These are phyloP conservation scores for Uromys caudimaculatus DNA, from an alignment of 2,797 vertebrate genomes.

Conservation along the genomic window DNA sequence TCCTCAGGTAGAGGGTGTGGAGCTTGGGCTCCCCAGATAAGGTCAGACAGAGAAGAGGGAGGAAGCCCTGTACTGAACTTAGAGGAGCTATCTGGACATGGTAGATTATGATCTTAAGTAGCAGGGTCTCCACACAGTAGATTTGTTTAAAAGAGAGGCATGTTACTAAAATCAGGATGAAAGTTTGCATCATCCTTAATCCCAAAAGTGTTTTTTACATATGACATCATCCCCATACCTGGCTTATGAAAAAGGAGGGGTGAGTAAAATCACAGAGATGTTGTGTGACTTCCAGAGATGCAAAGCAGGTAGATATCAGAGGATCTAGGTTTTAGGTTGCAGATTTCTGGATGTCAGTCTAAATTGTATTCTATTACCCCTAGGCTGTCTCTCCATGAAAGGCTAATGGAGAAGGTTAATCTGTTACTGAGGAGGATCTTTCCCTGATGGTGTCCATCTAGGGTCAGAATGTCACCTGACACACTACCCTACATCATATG, in stretches of 20 bases:
- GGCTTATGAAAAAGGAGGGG: not conserved
- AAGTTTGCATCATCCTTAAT: not conserved
- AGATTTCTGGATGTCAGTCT: not conserved
- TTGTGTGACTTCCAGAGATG: slow-evolving; percentile 26
- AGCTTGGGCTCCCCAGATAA: not conserved
- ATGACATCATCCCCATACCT: not conserved
- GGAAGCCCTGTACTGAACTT: not conserved
- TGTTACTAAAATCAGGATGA: not conserved
- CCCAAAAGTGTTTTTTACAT: slow-evolving; percentile 23
- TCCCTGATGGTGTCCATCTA: not conserved
- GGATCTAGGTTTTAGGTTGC: not conserved
- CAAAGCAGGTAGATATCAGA: not conserved
- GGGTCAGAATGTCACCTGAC: not conserved
- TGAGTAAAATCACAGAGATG: slow-evolving; percentile 14
- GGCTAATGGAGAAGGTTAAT: not conserved
- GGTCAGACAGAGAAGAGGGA: not conserved
- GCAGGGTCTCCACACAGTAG: not conserved
- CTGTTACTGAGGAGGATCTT: not conserved
- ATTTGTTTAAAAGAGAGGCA: not conserved
- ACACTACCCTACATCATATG: not conserved
- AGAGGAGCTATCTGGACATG: not conserved
- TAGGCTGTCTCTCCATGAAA: not conserved
- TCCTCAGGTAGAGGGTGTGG: not conserved
- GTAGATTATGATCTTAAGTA: not conserved
- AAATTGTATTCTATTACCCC: not conserved